Percentiles rank a stretch among this genome's conserved stretches.
Conservation (phyloP, 1,140 invertebrate genomes). For the Gonioctena quinquepunctata region DNA sequence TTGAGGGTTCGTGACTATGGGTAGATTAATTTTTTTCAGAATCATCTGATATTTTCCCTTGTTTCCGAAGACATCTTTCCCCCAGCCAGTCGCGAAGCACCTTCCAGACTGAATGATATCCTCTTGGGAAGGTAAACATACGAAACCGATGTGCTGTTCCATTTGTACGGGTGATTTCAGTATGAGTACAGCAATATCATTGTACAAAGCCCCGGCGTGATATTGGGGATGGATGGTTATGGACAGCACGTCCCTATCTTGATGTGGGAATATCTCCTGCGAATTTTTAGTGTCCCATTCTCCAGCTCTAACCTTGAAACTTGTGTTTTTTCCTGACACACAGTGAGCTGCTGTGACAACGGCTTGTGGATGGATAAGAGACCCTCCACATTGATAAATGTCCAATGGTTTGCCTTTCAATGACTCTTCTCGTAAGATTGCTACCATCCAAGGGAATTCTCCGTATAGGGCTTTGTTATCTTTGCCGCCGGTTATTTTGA, state of each 20-base stretch:
- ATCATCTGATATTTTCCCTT: conserved; percentile 68
- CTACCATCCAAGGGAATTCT: conserved; percentile 83
- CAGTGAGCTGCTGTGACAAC: conserved; percentile 73
- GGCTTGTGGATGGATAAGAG: conserved; percentile 69
- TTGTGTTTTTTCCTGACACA: conserved; percentile 46
- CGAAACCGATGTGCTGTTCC: conserved; percentile 68
- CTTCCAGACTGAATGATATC: conserved; percentile 28
- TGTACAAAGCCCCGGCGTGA: conserved; percentile 60
- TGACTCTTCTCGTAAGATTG: conserved; percentile 63
- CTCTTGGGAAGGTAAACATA: conserved; percentile 66
- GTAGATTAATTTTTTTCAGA: conserved; percentile 69
- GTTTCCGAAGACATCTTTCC: conserved; percentile 62
- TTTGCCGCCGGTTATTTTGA: conserved; percentile 56
- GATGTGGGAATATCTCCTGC: conserved; percentile 70
- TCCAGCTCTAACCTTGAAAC: conserved; percentile 60
- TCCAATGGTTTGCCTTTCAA: conserved; percentile 60
- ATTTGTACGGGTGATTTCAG: conserved; percentile 60
- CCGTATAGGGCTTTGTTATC: conserved; percentile 62
- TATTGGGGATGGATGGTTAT: conserved; percentile 55
- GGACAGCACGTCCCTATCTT: conserved; percentile 65
- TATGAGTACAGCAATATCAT: conserved; percentile 70
- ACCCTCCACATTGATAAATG: conserved; percentile 72
- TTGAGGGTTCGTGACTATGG: conserved; percentile 59
- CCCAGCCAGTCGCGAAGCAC: conserved; percentile 66
- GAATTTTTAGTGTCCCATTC: conserved; percentile 80